Conservation (phyloP, 2,888 invertebrate genomes). For the Netelia inedita region DNA sequence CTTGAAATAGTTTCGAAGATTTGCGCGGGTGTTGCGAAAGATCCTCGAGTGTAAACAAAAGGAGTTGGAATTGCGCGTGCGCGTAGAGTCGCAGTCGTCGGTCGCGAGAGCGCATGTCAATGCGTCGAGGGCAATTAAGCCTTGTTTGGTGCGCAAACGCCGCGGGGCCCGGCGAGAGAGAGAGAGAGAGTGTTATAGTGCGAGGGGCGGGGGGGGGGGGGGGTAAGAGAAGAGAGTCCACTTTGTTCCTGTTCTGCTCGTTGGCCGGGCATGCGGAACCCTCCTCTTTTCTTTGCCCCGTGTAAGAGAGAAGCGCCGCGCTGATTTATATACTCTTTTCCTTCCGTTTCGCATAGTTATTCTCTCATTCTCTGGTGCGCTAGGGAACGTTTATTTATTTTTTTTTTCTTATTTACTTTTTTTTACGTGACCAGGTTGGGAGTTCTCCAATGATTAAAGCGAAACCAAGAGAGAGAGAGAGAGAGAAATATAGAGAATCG, state of each 20-base stretch:
- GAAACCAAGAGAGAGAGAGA: not conserved
- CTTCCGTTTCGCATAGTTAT: constrained; percentile 66
- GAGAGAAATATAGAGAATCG: not conserved
- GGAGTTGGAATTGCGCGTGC: constrained; percentile 66
- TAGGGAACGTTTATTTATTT: constrained; percentile 48
- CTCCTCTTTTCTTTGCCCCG: constrained; percentile 39
- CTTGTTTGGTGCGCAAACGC: constrained; percentile 77
- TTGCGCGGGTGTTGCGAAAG: constrained; percentile 17
- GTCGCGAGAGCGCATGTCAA: constrained; percentile 76
- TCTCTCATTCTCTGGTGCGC: constrained; percentile 46
- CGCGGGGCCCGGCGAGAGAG: constrained; percentile 46
- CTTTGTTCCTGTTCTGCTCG: constrained; percentile 63
- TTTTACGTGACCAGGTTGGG: not conserved
- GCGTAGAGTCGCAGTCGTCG: constrained; percentile 57
- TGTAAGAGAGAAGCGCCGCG: constrained; percentile 77
- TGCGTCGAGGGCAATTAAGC: constrained; percentile 80
- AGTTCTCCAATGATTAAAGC: not conserved
- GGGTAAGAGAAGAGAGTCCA: constrained; percentile 26
- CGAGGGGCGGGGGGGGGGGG: too few species aligned
- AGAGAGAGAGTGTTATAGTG: too few species aligned
- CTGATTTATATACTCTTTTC: constrained; percentile 78
- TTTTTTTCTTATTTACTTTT: constrained; percentile 10
- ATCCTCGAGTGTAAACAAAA: constrained; percentile 73
- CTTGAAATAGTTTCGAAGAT: not conserved
- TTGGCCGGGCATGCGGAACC: constrained; percentile 51